Evolutionary conservation across 2,113 vertebrate genomes (phyloP).

Genomic region (Solea senegalensis): DNA sequence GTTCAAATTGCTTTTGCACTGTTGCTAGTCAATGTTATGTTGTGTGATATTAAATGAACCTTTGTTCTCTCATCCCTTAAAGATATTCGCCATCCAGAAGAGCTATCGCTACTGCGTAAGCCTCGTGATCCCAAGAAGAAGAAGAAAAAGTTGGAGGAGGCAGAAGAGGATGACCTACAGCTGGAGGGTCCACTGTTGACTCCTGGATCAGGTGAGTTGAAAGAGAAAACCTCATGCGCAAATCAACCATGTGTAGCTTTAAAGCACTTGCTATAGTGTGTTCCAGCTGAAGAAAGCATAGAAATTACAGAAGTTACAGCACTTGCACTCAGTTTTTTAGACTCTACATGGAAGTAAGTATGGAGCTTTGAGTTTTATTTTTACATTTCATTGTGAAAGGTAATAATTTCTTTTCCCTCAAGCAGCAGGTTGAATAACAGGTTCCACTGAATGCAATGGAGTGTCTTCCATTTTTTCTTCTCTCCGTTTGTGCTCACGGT

Average conservation of each 20-base stretch:
- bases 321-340: neutral
- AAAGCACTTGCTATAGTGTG: neutral
- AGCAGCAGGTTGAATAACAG: constrained; percentile 63
- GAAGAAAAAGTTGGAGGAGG: constrained; percentile 97
- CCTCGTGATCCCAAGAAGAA: constrained; percentile 98
- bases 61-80: constrained; percentile 4
- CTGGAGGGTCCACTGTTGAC: constrained; percentile 94
- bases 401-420: constrained; percentile 19
- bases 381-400: constrained; percentile 24
- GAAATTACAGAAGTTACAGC: neutral
- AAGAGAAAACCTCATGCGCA: neutral
- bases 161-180: constrained; percentile 91
- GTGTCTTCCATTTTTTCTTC: constrained; percentile 13
- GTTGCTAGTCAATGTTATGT: constrained; percentile 30
- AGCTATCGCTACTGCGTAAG: constrained; percentile 96
- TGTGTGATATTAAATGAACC: constrained; percentile 19
- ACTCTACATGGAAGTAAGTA: constrained; percentile 4
- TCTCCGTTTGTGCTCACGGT: constrained; percentile 33
- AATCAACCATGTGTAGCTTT: neutral
- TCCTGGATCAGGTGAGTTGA: constrained; percentile 89
- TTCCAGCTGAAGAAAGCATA: neutral
- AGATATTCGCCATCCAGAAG: constrained; percentile 99
- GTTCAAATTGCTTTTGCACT: neutral
- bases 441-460: constrained; percentile 30
- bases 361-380: constrained; percentile 5